Percentiles rank a stretch among this genome's conserved stretches.
phyloP scores from a whole-genome alignment of 2,113 vertebrate species.

The Vanacampus margaritifer region DNA sequence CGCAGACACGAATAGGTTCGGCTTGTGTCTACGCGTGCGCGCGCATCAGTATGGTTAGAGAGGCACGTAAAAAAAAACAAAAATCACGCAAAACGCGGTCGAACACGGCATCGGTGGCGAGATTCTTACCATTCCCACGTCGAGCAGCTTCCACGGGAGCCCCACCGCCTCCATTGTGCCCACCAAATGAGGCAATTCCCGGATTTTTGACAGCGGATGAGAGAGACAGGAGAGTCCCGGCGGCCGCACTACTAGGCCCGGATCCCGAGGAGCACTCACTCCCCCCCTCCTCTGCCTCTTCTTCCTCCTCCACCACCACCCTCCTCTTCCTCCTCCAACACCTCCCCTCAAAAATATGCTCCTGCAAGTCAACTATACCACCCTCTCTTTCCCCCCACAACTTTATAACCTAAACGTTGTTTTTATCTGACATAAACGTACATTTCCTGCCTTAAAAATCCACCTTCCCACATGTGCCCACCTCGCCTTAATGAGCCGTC shows the following conservation, averaged over 20 bases:
- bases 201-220: constrained; percentile 74
- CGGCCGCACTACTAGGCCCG: constrained; percentile 76
- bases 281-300: constrained; percentile 9
- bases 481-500: constrained; percentile 1
- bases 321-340: constrained; percentile 52
- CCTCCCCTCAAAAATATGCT: constrained; percentile 17
- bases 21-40: constrained; percentile 37
- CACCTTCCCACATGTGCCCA: not conserved
- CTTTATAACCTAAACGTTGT: constrained; percentile 24
- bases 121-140: constrained; percentile 76
- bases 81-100: constrained; percentile 56
- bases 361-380: constrained; percentile 23
- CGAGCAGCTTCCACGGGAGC: constrained; percentile 31
- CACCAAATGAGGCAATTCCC: constrained; percentile 62
- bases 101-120: constrained; percentile 45
- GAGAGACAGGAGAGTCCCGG: constrained; percentile 59
- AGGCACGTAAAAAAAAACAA: constrained; percentile 46
- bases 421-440: constrained; percentile 44
- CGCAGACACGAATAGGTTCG: constrained; percentile 30
- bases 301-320: constrained; percentile 47
- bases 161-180: constrained; percentile 43
- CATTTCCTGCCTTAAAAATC: constrained; percentile 48
- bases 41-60: constrained; percentile 24
- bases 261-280: constrained; percentile 60
- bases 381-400: constrained; percentile 27